Percentiles rank a stretch among this genome's conserved stretches.
Conservation (phyloP, 2,113 vertebrate genomes). For the Phaethon lepturus region DNA sequence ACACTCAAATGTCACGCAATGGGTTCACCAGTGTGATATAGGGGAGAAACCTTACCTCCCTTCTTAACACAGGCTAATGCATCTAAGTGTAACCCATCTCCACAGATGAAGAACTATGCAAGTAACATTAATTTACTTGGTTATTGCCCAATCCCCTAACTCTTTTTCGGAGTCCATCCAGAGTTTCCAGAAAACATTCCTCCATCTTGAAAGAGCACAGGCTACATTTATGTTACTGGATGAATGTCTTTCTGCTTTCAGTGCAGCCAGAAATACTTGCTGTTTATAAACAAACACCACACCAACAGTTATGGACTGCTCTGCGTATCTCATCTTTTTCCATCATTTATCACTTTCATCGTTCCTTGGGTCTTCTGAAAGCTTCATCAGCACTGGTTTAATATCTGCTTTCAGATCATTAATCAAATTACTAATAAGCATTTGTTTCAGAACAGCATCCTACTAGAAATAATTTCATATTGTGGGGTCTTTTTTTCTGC, state of each 20-base stretch:
- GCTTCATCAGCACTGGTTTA: constrained; percentile 9
- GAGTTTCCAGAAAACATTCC: neutral
- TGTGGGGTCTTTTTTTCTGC: neutral
- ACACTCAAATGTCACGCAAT: neutral
- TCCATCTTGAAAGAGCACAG: neutral
- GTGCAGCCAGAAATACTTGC: neutral
- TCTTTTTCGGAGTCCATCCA: neutral
- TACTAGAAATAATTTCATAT: constrained; percentile 13
- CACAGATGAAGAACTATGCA: neutral
- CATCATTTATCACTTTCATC: constrained; percentile 11
- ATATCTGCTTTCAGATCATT: constrained; percentile 19
- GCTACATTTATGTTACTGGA: neutral
- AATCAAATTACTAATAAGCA: constrained; percentile 35
- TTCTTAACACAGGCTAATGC: neutral
- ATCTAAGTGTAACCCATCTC: neutral
- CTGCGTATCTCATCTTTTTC: neutral
- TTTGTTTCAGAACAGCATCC: constrained; percentile 7
- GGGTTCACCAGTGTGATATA: neutral
- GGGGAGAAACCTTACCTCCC: neutral
- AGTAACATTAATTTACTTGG: neutral
- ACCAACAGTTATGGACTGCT: neutral
- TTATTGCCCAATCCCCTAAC: neutral
- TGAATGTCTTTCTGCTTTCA: neutral
- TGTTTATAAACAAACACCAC: neutral
- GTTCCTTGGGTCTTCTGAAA: neutral